Percentiles rank a stretch among this genome's conserved stretches.
Conservation (phyloP, 2,797 vertebrate species). For the Netta rufina region DNA sequence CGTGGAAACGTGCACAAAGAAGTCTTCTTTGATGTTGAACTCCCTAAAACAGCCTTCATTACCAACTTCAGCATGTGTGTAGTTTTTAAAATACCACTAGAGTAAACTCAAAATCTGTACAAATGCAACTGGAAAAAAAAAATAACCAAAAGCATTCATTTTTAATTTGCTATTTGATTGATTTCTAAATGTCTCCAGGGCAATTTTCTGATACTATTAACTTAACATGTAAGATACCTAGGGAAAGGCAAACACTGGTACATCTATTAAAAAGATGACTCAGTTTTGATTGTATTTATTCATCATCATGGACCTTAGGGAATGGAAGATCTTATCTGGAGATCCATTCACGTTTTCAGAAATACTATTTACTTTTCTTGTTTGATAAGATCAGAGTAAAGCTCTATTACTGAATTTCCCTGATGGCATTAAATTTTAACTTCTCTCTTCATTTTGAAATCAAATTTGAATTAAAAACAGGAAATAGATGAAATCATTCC, state of each 20-base stretch:
- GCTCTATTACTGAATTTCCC: background rate
- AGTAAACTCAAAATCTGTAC: background rate
- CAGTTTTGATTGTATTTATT: slow-evolving; percentile 19
- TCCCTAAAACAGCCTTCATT: slow-evolving; percentile 94
- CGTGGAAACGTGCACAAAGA: slow-evolving; percentile 83
- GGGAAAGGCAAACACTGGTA: slow-evolving; percentile 5
- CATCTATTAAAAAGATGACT: background rate
- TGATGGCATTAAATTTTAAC: background rate
- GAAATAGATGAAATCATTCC: background rate
- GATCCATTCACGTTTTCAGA: background rate
- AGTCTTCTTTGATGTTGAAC: slow-evolving; percentile 88
- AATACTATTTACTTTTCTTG: background rate
- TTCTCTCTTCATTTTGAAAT: slow-evolving; percentile 6
- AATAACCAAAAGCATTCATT: background rate
- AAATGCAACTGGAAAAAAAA: background rate
- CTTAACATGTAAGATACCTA: background rate
- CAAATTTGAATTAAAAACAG: background rate
- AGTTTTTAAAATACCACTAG: background rate
- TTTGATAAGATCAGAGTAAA: no score
- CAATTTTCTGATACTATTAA: slow-evolving; percentile 8
- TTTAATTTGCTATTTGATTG: background rate
- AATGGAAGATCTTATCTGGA: background rate
- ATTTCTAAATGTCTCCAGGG: background rate
- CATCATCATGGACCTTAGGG: background rate
- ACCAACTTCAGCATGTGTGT: slow-evolving; percentile 94